These are phyloP conservation scores for Muntiacus reevesi DNA, from an alignment of 2,113 vertebrate species.

Conservation along the genomic window DNA sequence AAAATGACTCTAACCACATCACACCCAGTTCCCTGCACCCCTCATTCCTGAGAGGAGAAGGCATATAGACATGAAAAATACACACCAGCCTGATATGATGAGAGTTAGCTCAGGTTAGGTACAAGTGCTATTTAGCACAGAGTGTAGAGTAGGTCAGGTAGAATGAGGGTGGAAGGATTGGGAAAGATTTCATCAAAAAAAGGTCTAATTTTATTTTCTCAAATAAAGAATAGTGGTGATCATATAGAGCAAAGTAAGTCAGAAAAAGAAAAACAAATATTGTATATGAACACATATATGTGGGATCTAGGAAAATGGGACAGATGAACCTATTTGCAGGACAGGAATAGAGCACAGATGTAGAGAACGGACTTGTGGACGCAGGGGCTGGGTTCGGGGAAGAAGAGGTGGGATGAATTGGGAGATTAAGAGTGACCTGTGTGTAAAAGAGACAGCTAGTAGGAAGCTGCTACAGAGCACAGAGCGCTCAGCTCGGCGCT, in stretches of 20 bases:
- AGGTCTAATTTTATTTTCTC: neutral
- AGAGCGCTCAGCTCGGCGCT: neutral
- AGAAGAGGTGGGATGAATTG: neutral
- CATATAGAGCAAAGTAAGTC: neutral
- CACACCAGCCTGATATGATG: neutral
- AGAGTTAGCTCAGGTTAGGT: fast-evolving
- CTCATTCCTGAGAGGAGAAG: neutral
- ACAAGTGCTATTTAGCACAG: neutral
- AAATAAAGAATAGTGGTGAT: neutral
- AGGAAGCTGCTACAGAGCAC: neutral
- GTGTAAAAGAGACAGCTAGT: neutral
- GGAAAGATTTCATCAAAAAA: neutral
- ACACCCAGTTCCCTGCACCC: neutral
- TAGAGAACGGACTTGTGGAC: neutral
- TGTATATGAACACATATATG: neutral
- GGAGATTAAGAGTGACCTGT: neutral
- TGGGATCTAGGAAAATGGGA: neutral
- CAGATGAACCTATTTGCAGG: neutral
- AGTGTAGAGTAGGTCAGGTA: neutral
- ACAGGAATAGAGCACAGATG: neutral
- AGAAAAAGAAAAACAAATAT: neutral
- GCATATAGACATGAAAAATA: neutral
- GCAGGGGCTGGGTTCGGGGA: neutral
- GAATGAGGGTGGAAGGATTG: neutral
- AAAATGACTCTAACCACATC: neutral